Evolutionary conservation across 2,113 vertebrate genomes (phyloP).

Genomic region (Rhynchopsitta pachyrhyncha): DNA sequence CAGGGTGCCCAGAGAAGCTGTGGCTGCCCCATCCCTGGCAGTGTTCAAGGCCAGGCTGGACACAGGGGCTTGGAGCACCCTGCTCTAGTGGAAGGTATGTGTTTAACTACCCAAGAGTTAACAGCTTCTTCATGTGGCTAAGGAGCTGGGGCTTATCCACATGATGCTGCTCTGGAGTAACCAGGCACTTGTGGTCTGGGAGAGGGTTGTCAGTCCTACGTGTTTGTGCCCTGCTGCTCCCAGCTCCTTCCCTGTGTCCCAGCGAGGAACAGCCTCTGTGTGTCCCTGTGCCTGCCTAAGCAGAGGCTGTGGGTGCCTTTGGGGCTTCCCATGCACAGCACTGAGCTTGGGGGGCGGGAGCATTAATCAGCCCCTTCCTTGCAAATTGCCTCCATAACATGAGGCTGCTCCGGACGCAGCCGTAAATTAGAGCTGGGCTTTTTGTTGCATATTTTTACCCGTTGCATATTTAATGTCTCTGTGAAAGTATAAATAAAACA

Average conservation of each 20-base stretch:
- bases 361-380: not conserved
- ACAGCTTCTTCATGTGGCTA: fast-evolving
- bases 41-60: not conserved
- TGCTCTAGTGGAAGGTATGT: not conserved
- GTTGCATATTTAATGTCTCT: slow-evolving; percentile 59
- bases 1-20: too few species aligned
- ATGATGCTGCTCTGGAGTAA: not conserved
- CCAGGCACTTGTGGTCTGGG: not conserved
- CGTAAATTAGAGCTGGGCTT: slow-evolving; percentile 13
- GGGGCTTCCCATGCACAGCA: not conserved
- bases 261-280: fast-evolving
- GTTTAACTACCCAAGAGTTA: not conserved
- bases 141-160: not conserved
- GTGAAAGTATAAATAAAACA: slow-evolving; percentile 78
- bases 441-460: slow-evolving; percentile 48
- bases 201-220: fast-evolving
- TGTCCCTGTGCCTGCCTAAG: not conserved
- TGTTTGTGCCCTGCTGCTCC: fast-evolving
- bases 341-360: not conserved
- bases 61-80: not conserved
- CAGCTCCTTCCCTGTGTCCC: not conserved
- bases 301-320: fast-evolving
- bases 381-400: slow-evolving; percentile 33
- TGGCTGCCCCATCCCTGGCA: not conserved
- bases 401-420: not conserved